Base-by-base conservation (phyloP, 2,113 vertebrate genomes). In the Anolis sagrei region DNA sequence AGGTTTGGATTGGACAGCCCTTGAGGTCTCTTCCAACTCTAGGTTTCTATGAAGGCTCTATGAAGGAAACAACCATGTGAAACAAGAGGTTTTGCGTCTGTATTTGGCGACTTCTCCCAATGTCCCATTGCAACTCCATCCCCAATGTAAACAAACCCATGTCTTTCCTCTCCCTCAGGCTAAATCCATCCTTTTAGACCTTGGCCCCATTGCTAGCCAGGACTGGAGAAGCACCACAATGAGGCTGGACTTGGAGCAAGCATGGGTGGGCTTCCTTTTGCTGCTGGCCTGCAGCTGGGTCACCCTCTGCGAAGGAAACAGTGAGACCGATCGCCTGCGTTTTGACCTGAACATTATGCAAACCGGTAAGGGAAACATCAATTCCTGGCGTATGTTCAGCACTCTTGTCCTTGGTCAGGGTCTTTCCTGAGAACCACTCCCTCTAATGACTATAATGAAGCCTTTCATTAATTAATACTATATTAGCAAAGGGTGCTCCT, bases 211-310 rank as follows among this genome's bases (percentile, higher is more conserved):
- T 13, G 0, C 1, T 25, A 13, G 1, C 54, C 51, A 2, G 51
- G 9, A 36, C 25, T 66, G 48, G 66, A 48, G 23, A 3, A 2
- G 1, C 3, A 18, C 48, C 54, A 54, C 58, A 9, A 36, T 92
- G 2, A 34, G 2, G 18, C 80, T 0, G 0, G 70, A 58, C 23
- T 1, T 1, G 23, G 54, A 16, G 68, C 88, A 89, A 88, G 54
- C 78, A 2, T 0, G 1, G 78, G 5, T 89, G 66, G 86, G 89
- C 70, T 85, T 85, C 1, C 1, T 95, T 49, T 51, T 94, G 48
- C 61, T 84, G 29, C 23, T 81, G 2, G 86, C 93, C 14, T 86
- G 86, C 0, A 1, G 77, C 29, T 77, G 88, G 77, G 58, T 93
- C 90, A 39, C 5, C 0, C 14, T 34, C 2, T 19, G 19, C 0